Base-by-base conservation (phyloP, 1,140 invertebrate species). In the Drosophila miranda region DNA sequence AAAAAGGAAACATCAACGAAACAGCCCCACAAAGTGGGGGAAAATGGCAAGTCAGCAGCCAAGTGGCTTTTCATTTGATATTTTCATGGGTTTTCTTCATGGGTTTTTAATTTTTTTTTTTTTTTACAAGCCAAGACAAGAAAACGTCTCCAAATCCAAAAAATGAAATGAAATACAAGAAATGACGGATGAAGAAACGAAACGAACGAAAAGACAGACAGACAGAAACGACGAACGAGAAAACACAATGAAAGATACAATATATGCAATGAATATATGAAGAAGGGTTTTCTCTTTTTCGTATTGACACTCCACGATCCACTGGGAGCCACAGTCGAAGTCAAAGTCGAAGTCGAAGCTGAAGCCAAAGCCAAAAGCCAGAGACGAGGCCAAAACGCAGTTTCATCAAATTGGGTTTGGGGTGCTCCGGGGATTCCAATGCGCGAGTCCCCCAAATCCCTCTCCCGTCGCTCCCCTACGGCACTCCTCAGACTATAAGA, bases 241-340 rank as follows among this genome's bases (percentile, higher is more conserved):
- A 48, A 38, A 34, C n/a, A 23, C 23, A 54, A 48, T 14, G 28
- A 59, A 41, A 21, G 8, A 23, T 19, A 41, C 46, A 41, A 30
- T 38, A 53, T 67, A 41, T 67, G 63, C 69, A 75, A 30, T 66
- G 55, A 19, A n/a, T 46, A 38, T 56, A 72, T 61, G 45, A 28
- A 62, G 55, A 83, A 83, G 79, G 79, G 79, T 84, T 83, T 83
- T 84, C 75, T 84, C 71, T 83, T 83, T 83, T 48, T 19, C 44
- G 61, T 11, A 59, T 74, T 69, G 52, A 78, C 11, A 38, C 13
- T 51, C 60, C 57, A 67, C 58, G 58, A 63, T 50, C 45, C 16
- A 11, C 34, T 38, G 34, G 34, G 34, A 38, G 34, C 34, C 34
- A 13, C 34, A 13, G 34, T 11, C 34, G 9, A 34, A 34, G 30